A percentile compares a stretch with the other conserved stretches of the same genome.
Evolutionary conservation across 2,113 vertebrate species (phyloP).

Genomic region (Chamaetylas fuelleborni): DNA sequence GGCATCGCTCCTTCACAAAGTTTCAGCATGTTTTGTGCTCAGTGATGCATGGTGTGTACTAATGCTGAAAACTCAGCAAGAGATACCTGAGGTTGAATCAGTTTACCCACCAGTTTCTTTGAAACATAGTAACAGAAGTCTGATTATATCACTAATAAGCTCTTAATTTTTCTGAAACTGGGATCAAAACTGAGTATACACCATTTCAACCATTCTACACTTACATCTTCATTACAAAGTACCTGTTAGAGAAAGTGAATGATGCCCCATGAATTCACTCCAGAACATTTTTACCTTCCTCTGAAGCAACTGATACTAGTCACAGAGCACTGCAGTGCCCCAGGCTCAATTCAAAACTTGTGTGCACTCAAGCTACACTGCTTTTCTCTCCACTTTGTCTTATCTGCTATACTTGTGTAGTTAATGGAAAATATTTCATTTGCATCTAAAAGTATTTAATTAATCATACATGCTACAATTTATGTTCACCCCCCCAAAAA

Average conservation of each 20-base stretch:
- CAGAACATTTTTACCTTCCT: not conserved
- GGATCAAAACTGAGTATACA: not conserved
- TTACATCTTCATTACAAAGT: not conserved
- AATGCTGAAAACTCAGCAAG: not conserved
- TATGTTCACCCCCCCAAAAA: not conserved
- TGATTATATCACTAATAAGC: not conserved
- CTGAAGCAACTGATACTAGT: not conserved
- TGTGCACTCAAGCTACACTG: not conserved
- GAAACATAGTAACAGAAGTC: accelerated
- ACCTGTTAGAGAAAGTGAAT: not conserved
- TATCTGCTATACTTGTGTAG: not conserved
- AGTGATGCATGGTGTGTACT: accelerated
- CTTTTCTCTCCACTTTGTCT: not conserved
- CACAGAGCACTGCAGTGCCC: not conserved
- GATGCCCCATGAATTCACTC: not conserved
- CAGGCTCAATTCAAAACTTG: not conserved
- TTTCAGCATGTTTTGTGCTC: not conserved
- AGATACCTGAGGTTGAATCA: not conserved
- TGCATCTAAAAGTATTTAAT: conserved; percentile 32
- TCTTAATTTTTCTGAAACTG: not conserved
- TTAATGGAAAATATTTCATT: conserved; percentile 24
- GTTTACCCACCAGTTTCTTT: not conserved
- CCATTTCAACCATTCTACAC: not conserved
- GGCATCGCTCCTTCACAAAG: not conserved
- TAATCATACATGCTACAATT: not conserved